Evolutionary conservation across 2,113 vertebrate genomes (phyloP), one percentile per base, ranked within the genome.

Genomic region (Misgurnus mizolepis): DNA sequence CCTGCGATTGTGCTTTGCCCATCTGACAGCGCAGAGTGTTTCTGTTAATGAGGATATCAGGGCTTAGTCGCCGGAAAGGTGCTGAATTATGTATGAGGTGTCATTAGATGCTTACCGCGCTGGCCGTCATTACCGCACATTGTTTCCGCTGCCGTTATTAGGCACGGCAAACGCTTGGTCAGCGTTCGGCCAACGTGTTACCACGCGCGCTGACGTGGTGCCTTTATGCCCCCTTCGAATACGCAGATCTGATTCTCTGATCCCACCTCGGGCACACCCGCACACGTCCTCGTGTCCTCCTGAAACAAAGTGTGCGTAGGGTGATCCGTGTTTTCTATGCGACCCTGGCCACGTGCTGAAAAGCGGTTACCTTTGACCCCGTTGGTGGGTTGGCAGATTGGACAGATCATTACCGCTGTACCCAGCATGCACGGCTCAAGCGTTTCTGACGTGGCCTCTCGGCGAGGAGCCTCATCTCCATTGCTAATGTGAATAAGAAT

Each of bases 61-160:
- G 96, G 94, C 94, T 94, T 95, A 97, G 98, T 96, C 96, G 98
- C 98, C 96, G 93, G 95, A 98, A 97, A 98, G 97, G 96, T 98
- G 96, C 96, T 99, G 98, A 98, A 99, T 99, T 98, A 99, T 99
- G 97, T 96, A 99, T 99, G 98, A 99, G 96, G 97, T 95, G 97
- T 98, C 98, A 98, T 98, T 96, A 98, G 96, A 95, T 91, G 95
- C 92, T 96, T 95, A 96, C 94, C 91, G 95, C 90, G 96, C 96
- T 95, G 95, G 96, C 95, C 96, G 97, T 98, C 97, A 99, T 99
- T 98, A 99, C 94, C 94, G 95, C 93, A 97, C 96, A 99, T 99
- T 99, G 98, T 99, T 99, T 99, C 93, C 97, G 95, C 94, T 93
- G 96, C 94, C 95, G 95, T 96, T 96, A 99, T 99, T 96, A 97